A percentile compares a stretch with the other conserved stretches of the same genome.
Conservation (phyloP, 2,888 invertebrate genomes). For the Diachrysia chrysitis region DNA sequence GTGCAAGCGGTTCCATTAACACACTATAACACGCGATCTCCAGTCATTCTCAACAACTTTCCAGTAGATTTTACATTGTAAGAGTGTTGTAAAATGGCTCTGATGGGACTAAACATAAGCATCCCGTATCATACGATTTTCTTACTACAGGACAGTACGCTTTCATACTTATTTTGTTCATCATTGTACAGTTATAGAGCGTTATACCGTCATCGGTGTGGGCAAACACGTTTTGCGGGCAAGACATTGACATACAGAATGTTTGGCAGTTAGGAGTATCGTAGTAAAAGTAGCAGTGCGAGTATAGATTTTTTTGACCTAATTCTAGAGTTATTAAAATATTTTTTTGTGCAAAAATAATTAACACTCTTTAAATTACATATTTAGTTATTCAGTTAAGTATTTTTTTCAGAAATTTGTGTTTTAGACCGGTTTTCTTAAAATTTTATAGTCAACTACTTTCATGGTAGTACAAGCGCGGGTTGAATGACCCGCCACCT, state of each 20-base stretch:
- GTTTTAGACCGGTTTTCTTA: background rate
- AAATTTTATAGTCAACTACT: background rate
- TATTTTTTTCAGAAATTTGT: too few species aligned
- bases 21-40: conserved; percentile 32
- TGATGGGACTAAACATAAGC: background rate
- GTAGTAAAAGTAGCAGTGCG: background rate
- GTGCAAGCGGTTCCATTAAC: conserved; percentile 34
- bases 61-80: conserved; percentile 30
- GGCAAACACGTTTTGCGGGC: conserved; percentile 4
- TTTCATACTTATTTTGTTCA: conserved; percentile 1
- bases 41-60: conserved; percentile 30
- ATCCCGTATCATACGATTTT: background rate
- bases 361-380: too few species aligned
- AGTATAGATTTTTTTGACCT: background rate
- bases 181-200: background rate
- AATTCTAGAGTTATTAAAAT: too few species aligned
- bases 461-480: background rate
- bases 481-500: background rate
- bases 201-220: background rate
- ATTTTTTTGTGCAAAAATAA: too few species aligned
- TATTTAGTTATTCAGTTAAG: too few species aligned
- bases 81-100: conserved; percentile 11
- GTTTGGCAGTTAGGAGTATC: background rate
- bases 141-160: background rate
- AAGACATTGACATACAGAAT: background rate